phyloP scores from a whole-genome alignment of 1,140 invertebrate species.

The Apis laboriosa region DNA sequence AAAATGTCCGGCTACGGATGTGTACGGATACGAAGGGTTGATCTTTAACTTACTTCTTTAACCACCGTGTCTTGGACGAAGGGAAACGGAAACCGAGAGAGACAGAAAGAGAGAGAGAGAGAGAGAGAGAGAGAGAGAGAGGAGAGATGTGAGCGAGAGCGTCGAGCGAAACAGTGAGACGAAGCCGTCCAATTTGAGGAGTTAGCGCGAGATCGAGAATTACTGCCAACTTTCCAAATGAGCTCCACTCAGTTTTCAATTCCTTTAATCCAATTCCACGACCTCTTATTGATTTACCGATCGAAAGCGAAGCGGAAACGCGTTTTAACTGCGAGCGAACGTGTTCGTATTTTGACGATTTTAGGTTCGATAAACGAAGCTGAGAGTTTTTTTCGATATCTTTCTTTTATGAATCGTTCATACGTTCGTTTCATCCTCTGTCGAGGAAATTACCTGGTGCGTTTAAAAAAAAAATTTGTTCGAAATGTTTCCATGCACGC shows the following conservation, averaged over 20 bases:
- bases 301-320: constrained; percentile 10
- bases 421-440: too few species aligned
- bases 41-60: constrained; percentile 14
- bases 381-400: neutral
- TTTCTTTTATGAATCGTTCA: too few species aligned
- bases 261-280: constrained; percentile 46
- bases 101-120: too few species aligned
- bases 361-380: neutral
- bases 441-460: too few species aligned
- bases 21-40: constrained; percentile 4
- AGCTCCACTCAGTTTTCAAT: constrained; percentile 51
- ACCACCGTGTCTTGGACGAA: too few species aligned
- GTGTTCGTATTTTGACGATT: neutral
- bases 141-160: neutral
- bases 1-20: constrained; percentile 28
- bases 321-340: neutral
- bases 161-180: neutral
- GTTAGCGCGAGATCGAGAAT: constrained; percentile 55
- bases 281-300: constrained; percentile 23
- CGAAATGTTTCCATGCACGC: too few species aligned
- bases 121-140: too few species aligned
- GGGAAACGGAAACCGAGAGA: neutral
- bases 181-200: constrained; percentile 49
- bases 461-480: too few species aligned
- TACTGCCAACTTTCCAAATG: constrained; percentile 53